Evolutionary conservation across 2,888 invertebrate genomes (phyloP).

Genomic region (Chironomus tentans): DNA sequence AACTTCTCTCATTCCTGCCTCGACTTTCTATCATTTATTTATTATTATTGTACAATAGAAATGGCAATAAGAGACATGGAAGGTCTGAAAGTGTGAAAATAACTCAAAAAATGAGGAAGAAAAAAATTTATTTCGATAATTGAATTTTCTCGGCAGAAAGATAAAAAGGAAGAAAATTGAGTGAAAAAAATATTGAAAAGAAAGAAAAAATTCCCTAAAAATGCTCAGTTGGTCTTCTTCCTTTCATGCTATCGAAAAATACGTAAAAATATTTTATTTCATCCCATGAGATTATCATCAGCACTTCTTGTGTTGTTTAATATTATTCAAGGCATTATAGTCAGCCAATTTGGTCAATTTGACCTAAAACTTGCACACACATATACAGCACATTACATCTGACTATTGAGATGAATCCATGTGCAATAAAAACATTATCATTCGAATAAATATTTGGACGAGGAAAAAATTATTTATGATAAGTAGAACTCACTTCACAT

Average conservation of each 20-base stretch:
- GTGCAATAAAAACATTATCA: conserved; percentile 23
- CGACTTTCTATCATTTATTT: background rate
- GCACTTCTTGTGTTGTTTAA: background rate
- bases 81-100: conserved; percentile 20
- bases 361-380: background rate
- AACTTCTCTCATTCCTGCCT: background rate
- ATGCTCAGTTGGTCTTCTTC: too few species aligned
- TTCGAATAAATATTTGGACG: background rate
- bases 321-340: background rate
- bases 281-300: conserved; percentile 12
- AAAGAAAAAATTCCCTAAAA: background rate
- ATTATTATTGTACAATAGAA: too few species aligned
- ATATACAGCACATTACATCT: background rate
- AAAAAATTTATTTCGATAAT: conserved; percentile 5
- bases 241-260: too few species aligned
- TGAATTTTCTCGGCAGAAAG: conserved; percentile 5
- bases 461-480: conserved; percentile 23
- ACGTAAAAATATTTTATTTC: conserved; percentile 25
- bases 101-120: conserved; percentile 4
- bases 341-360: conserved; percentile 27
- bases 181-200: too few species aligned
- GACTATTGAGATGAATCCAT: conserved; percentile 7
- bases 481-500: background rate
- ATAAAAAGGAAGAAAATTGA: conserved; percentile 6
- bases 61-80: too few species aligned